Evolutionary conservation across 30 jellyfish, hydroid and myxozoan genomes (phyloP).

Genomic region (Turritopsis rubra): DNA sequence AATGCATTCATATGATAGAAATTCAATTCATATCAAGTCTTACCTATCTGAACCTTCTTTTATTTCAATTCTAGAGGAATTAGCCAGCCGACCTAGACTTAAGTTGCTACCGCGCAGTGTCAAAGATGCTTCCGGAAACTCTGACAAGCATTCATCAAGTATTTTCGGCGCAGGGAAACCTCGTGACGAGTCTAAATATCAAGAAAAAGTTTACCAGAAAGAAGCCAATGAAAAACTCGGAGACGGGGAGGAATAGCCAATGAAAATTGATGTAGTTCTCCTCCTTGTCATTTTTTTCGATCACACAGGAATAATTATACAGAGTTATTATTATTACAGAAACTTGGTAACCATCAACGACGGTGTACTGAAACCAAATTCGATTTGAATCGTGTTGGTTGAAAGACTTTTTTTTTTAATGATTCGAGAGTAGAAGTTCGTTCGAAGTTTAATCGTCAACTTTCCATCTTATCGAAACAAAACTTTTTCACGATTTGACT

Average conservation of each 20-base stretch:
- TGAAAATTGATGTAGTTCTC: background rate
- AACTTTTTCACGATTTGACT: background rate
- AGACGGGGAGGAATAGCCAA: slow-evolving; percentile 2
- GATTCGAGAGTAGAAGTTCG: background rate
- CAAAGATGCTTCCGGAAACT: slow-evolving; percentile 74
- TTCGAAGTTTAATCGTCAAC: too few species aligned
- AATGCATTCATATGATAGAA: too few species aligned
- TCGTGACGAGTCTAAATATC: slow-evolving; percentile 65
- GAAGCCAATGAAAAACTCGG: slow-evolving; percentile 11
- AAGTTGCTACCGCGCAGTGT: slow-evolving; percentile 84
- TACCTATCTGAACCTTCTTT: background rate
- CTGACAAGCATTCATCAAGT: slow-evolving; percentile 63
- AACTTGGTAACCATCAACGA: background rate
- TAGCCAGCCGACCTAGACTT: slow-evolving; percentile 70
- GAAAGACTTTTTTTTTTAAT: background rate
- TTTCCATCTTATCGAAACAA: background rate
- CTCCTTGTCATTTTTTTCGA: background rate
- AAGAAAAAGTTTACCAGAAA: background rate
- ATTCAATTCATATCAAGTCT: too few species aligned
- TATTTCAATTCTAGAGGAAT: slow-evolving; percentile 42
- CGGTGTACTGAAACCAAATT: background rate
- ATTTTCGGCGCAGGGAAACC: slow-evolving; percentile 99
- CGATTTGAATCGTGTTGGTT: background rate
- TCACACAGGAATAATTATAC: background rate
- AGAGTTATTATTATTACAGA: background rate